Evolutionary conservation across 2,888 invertebrate species (phyloP).

Genomic region (Dichetophora obliterata): DNA sequence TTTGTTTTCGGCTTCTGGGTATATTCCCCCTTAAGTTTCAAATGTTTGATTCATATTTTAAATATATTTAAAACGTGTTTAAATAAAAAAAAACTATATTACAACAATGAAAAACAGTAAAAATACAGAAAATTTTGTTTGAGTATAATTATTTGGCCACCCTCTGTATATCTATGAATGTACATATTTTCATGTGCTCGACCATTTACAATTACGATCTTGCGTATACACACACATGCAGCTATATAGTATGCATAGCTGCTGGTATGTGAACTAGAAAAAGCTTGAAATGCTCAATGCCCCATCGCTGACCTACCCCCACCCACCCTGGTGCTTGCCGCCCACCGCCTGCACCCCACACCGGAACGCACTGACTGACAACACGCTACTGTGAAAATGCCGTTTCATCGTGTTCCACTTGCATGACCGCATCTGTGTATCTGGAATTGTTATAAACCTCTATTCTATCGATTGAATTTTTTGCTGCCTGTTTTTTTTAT

Average conservation of each 20-base stretch:
- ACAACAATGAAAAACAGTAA: no score
- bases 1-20: no score
- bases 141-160: no score
- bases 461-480: slow-evolving; percentile 34
- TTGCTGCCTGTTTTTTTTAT: background rate
- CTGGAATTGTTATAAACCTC: slow-evolving; percentile 31
- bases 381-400: slow-evolving; percentile 6
- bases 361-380: background rate
- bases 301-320: background rate
- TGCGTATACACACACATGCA: background rate
- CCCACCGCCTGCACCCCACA: background rate
- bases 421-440: slow-evolving; percentile 36
- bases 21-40: no score
- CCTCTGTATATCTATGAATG: no score
- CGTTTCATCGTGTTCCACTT: slow-evolving; percentile 25
- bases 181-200: background rate
- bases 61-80: no score
- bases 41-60: no score
- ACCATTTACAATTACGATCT: background rate
- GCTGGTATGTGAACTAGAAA: background rate
- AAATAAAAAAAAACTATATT: no score
- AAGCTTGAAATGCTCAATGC: background rate
- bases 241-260: background rate
- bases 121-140: no score
- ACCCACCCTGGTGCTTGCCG: background rate